A percentile compares a stretch with the other conserved stretches of the same genome.
Evolutionary conservation across 2,888 invertebrate genomes (phyloP).

Genomic region (Cybosia mesomella): DNA sequence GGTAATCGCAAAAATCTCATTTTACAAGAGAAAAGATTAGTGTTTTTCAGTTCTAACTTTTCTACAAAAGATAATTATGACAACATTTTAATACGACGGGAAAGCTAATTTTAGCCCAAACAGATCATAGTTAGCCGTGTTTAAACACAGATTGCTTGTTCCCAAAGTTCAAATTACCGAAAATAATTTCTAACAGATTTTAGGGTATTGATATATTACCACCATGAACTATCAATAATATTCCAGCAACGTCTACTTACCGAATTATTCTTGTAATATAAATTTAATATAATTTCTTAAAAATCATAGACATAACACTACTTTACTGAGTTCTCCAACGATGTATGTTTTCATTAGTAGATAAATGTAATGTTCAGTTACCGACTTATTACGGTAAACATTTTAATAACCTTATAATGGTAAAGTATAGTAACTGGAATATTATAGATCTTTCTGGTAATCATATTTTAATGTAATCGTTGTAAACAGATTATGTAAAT

Average conservation of each 20-base stretch:
- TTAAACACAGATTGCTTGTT: not conserved
- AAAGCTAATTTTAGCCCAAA: no score
- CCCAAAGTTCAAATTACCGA: not conserved
- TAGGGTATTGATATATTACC: no score
- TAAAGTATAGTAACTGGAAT: constrained; percentile 23
- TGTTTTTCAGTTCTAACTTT: constrained; percentile 2
- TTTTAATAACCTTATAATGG: constrained; percentile 19
- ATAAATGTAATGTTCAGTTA: constrained; percentile 24
- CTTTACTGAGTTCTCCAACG: constrained; percentile 21
- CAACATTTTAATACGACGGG: constrained; percentile 2
- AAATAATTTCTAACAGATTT: not conserved
- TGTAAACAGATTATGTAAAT: no score
- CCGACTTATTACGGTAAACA: constrained; percentile 21
- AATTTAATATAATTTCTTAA: no score
- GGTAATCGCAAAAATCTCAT: not conserved
- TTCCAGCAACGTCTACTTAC: constrained; percentile 12
- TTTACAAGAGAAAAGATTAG: not conserved
- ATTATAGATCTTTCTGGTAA: no score
- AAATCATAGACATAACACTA: no score
- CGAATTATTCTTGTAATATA: constrained; percentile 22
- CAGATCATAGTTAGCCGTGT: no score
- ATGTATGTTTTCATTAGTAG: constrained; percentile 19
- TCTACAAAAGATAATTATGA: constrained; percentile 2
- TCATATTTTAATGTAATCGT: no score
- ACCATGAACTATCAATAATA: no score